Base-by-base conservation (phyloP, 2,888 invertebrate species). In the Lampropteryx suffumata region DNA sequence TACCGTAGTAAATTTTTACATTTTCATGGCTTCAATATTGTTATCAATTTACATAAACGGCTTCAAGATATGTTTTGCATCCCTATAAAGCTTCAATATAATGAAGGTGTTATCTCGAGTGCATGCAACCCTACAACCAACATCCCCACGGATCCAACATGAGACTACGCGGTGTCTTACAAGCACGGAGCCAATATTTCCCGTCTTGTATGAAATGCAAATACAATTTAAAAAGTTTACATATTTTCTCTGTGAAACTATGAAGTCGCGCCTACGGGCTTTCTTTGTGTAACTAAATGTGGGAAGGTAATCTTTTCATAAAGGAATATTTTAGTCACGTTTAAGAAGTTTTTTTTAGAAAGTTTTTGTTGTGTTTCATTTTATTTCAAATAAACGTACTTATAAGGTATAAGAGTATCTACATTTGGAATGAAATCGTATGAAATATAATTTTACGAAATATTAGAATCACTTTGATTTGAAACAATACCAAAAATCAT, bases 211-310 rank as follows among this genome's bases (percentile, higher is more conserved):
- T 87, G 82, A 84, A 84, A 85, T 82, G 84, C 85, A 90, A 89
- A 88, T 88, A 90, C 80, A 86, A 88, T 88, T 88, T 86, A 76
- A 84, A 87, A 88, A 84, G 87, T 86, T 84, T 53, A 49, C 48
- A 80, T 85, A 87, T 86, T 84, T 85, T 86, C 84, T 79, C 80
- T 72, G 76, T 69, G 76, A 73, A 73, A 79, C 79, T 73, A 71
- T 73, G 72, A 76, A 76, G 73, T 76, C 70, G 72, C 82, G 84
- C 85, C 85, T 83, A 84, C 74, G 68, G 68, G 67, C 58, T 41
- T 24, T 54, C 52, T 64, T 68, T 64, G 61, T 64, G 39, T 54
- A 50, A 50, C 48, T 39, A 44, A 50, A 40, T 52, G 32, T 50
- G 41, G 44, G 37, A 45, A 40, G 47, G 39, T 33, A 47, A 49